Base-by-base conservation (phyloP, 2,888 invertebrate species). In the Nebria brevicollis region DNA sequence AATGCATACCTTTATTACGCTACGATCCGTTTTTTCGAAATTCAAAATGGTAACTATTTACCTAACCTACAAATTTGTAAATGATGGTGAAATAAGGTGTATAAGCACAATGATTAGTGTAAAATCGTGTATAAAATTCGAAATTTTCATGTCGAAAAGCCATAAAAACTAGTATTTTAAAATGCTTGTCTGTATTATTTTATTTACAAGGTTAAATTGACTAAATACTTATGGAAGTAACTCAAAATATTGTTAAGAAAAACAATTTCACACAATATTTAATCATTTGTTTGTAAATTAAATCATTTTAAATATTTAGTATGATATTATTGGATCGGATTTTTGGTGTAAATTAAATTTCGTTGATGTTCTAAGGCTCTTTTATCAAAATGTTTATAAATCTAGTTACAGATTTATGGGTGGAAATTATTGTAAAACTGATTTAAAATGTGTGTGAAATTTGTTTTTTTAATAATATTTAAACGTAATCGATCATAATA, bases 201-300 rank as follows among this genome's bases (percentile, higher is more conserved):
- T 41, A 20, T 72, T n/a, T 72, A 41, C 25, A 10, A 75, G 25
- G 54, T 15, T 42, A 74, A 64, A 64, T 13, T 74, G n/a, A 15
- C 26, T 54, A 54, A 75, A 43, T 10, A 54, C 26, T 20, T 11
- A 54, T 75, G 75, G 75, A 75, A 75, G 75, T 65, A 75, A 75
- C 75, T n/a, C 6, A 75, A 75, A 75, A 54, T 75, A 70, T 70
- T 70, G 70, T 11, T 34, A 3, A 70, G 25, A 70, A 20, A 70
- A 20, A 70, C 70, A 70, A 70, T 20, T 70, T 11, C 11, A 70
- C 34, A 15, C 34, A 26, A 26, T 70, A 11, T 54, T 54, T 7
- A 34, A 34, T 34, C 1, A 20, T 20, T 20, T 20, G 43, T 8
- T 7, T 13, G 7, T 8, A 54, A 54, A 54, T 11, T 54, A 54